Conservation (phyloP, 2,113 vertebrate genomes). For the Chaetodon trifascialis region DNA sequence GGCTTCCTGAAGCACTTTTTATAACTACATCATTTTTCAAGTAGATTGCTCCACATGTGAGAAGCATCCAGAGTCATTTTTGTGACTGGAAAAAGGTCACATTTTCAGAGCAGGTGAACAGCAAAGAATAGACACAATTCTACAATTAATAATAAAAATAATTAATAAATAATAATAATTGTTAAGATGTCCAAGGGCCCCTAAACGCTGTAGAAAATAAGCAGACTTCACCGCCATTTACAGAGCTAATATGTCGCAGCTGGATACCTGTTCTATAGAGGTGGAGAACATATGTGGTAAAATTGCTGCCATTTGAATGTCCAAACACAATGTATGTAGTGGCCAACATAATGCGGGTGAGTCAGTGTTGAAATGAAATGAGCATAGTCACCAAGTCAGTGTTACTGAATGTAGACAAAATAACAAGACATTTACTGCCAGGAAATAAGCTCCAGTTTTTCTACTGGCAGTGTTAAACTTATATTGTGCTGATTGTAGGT, state of each 20-base stretch:
- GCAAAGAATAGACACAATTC: neutral
- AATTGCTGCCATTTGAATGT: neutral
- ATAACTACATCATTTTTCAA: neutral
- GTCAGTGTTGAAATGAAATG: neutral
- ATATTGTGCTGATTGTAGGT: too few relatives aligned
- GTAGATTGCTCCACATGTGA: slow-evolving; percentile 30
- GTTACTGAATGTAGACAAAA: neutral
- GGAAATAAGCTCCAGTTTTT: too few relatives aligned
- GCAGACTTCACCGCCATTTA: neutral
- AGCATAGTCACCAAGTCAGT: neutral
- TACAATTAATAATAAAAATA: neutral
- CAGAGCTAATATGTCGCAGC: neutral
- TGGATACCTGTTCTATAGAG: neutral
- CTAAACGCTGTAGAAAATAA: neutral
- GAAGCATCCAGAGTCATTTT: neutral
- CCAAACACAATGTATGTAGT: neutral
- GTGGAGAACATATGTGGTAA: neutral
- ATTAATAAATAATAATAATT: neutral
- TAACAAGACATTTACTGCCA: neutral
- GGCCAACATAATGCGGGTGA: neutral
- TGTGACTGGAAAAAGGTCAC: neutral
- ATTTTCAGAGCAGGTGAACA: neutral
- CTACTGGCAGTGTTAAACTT: too few relatives aligned
- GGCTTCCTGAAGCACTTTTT: slow-evolving; percentile 2
- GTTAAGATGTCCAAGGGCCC: too few relatives aligned